phyloP scores from a whole-genome alignment of 2,888 invertebrate genomes.

The Cantharis rustica region DNA sequence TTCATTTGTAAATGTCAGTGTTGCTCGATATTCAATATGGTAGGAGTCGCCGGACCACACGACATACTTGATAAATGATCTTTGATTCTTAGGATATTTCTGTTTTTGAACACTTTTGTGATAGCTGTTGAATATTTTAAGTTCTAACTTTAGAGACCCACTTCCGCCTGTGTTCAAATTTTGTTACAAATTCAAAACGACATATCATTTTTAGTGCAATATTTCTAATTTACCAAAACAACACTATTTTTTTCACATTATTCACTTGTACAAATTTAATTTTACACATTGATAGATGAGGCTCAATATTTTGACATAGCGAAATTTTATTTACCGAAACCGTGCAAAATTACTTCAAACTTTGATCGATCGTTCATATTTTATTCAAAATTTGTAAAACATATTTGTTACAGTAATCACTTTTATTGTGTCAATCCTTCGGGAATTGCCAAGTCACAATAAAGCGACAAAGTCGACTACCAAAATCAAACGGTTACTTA shows the following conservation, averaged over 20 bases:
- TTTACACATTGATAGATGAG: neutral
- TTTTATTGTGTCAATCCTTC: conserved; percentile 1
- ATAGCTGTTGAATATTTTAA: conserved; percentile 53
- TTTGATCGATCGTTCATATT: conserved; percentile 8
- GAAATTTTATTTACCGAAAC: conserved; percentile 3
- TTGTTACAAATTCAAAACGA: conserved; percentile 38
- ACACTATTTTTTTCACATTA: neutral
- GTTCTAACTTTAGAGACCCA: conserved; percentile 46
- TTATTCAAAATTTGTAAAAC: conserved; percentile 5
- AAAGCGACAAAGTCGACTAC: neutral
- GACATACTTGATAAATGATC: conserved; percentile 57
- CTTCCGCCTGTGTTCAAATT: conserved; percentile 47
- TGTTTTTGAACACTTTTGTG: conserved; percentile 54
- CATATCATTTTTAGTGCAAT: conserved; percentile 18
- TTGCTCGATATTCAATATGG: conserved; percentile 58
- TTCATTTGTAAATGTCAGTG: conserved; percentile 59
- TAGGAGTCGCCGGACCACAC: conserved; percentile 57
- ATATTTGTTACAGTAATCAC: neutral
- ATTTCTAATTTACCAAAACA: neutral
- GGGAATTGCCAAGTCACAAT: neutral
- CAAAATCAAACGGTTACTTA: neutral
- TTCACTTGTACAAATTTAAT: neutral
- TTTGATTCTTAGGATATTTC: conserved; percentile 55
- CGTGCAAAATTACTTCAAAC: conserved; percentile 1
- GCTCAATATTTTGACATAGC: conserved; percentile 10